These are phyloP conservation scores for Stigmatopora argus DNA, from an alignment of 2,113 vertebrate genomes.

Conservation along the genomic window DNA sequence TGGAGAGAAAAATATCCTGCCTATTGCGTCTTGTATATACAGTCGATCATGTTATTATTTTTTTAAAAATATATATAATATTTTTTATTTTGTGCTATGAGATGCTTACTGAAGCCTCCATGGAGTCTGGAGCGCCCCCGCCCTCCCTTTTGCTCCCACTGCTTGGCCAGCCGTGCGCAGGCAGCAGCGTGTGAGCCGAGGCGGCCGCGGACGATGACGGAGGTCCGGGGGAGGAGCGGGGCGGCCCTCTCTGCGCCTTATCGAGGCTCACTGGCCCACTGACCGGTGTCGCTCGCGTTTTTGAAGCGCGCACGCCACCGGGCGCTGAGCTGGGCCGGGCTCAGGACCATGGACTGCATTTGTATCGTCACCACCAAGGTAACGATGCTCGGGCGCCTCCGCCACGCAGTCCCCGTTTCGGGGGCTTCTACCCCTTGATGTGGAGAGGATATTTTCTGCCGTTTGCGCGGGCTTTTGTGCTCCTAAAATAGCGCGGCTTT, in stretches of 20 bases:
- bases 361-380: slow-evolving; percentile 94
- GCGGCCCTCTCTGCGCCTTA: slow-evolving; percentile 14
- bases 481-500: not conserved
- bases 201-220: slow-evolving; percentile 5
- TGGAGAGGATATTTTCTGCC: slow-evolving; percentile 2
- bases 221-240: slow-evolving; percentile 27
- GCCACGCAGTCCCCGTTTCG: rapidly evolving
- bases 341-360: slow-evolving; percentile 83
- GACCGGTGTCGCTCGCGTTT: not conserved
- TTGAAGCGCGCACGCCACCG: slow-evolving; percentile 34
- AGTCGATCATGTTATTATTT: too few relatives aligned
- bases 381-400: slow-evolving; percentile 45
- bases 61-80: too few relatives aligned
- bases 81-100: too few relatives aligned
- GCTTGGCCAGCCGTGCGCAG: not conserved
- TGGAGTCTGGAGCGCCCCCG: too few relatives aligned
- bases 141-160: not conserved
- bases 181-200: slow-evolving; percentile 1
- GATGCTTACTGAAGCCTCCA: too few relatives aligned
- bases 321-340: slow-evolving; percentile 69
- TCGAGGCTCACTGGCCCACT: slow-evolving; percentile 10
- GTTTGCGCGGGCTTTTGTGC: rapidly evolving
- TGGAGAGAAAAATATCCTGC: too few relatives aligned
- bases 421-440: rapidly evolving
- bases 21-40: too few relatives aligned